Percentiles rank a stretch among this genome's conserved stretches.
phyloP scores from a whole-genome alignment of 1,140 invertebrate species.

The Penaeus vannamei region DNA sequence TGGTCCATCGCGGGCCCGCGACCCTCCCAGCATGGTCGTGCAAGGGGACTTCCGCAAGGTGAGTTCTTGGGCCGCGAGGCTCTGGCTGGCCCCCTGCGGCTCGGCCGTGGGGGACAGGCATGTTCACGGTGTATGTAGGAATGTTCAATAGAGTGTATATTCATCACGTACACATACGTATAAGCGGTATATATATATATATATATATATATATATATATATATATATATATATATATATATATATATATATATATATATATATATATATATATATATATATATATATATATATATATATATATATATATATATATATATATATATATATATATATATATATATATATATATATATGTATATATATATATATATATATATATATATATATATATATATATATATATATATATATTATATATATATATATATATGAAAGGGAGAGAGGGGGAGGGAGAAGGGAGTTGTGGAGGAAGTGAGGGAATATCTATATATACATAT shows the following conservation, averaged over 20 bases:
- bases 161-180: background rate
- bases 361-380: background rate
- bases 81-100: too few relatives aligned
- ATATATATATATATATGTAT: background rate
- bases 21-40: slow-evolving; percentile 87
- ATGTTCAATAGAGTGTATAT: background rate
- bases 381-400: background rate
- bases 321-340: background rate
- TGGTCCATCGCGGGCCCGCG: slow-evolving; percentile 73
- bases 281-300: background rate
- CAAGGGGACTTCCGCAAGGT: slow-evolving; percentile 95
- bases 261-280: background rate
- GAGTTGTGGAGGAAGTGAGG: background rate
- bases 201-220: too few relatives aligned
- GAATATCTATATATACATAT: background rate
- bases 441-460: too few relatives aligned
- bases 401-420: background rate
- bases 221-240: slow-evolving; percentile 7
- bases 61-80: slow-evolving; percentile 63
- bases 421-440: background rate
- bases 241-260: background rate
- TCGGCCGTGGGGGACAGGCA: too few relatives aligned
- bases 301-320: background rate
- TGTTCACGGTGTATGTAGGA: too few relatives aligned
- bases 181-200: too few relatives aligned